Conservation (phyloP, 2,888 invertebrate genomes). For the Catocala nupta region DNA sequence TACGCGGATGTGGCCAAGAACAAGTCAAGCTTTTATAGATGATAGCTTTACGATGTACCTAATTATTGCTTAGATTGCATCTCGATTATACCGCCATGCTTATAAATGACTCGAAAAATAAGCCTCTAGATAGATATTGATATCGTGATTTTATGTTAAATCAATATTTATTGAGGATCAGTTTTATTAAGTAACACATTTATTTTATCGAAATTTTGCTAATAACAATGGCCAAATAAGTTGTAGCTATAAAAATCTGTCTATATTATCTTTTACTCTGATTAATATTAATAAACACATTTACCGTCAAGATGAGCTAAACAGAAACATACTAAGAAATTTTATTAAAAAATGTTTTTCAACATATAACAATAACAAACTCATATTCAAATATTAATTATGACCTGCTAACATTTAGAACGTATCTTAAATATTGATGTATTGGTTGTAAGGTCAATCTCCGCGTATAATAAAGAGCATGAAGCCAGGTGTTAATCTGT, state of each 20-base stretch:
- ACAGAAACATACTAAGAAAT: too few relatives aligned
- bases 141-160: conserved; percentile 14
- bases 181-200: not conserved
- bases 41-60: conserved; percentile 22
- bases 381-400: not conserved
- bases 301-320: too few relatives aligned
- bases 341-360: too few relatives aligned
- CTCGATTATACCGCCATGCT: conserved; percentile 15
- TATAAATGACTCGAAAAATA: conserved; percentile 33
- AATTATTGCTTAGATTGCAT: conserved; percentile 26
- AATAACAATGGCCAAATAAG: too few relatives aligned
- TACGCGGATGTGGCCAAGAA: conserved; percentile 44
- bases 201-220: not conserved
- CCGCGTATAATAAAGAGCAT: conserved; percentile 31
- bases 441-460: conserved; percentile 35
- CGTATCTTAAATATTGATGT: conserved; percentile 27
- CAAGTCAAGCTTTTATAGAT: conserved; percentile 22
- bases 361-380: not conserved
- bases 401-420: conserved; percentile 17
- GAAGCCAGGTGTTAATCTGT: conserved; percentile 48
- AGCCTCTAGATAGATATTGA: conserved; percentile 7
- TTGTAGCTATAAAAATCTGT: too few relatives aligned
- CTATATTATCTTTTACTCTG: too few relatives aligned
- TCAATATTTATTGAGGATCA: not conserved
- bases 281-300: too few relatives aligned